phyloP scores from a whole-genome alignment of 1,140 invertebrate species.

The Temnothorax nylanderi region DNA sequence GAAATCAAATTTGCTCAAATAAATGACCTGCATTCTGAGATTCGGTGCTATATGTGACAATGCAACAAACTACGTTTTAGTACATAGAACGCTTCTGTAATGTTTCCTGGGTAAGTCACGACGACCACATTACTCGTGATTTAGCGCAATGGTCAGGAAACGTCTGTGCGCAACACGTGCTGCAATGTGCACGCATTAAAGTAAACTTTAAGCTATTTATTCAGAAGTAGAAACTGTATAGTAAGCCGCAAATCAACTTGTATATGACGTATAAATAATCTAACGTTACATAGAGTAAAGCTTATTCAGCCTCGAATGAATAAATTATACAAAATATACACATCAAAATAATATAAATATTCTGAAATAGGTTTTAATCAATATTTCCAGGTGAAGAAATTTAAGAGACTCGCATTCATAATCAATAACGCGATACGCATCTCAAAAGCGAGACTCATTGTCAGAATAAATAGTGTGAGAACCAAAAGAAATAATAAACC shows the following conservation, averaged over 20 bases:
- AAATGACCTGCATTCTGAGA: background rate
- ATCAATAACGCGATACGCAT: background rate
- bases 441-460: background rate
- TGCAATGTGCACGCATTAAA: slow-evolving; percentile 37
- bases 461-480: background rate
- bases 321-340: background rate
- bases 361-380: background rate
- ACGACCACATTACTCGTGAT: slow-evolving; percentile 56
- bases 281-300: background rate
- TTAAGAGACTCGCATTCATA: background rate
- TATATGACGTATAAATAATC: slow-evolving; percentile 28
- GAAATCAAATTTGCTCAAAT: slow-evolving; percentile 24
- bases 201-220: slow-evolving; percentile 53
- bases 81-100: slow-evolving; percentile 32
- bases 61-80: slow-evolving; percentile 39
- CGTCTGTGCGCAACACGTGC: slow-evolving; percentile 20
- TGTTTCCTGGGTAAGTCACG: slow-evolving; percentile 37
- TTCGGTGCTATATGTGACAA: background rate
- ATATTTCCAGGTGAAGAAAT: background rate
- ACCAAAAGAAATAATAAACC: background rate
- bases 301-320: background rate
- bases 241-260: slow-evolving; percentile 33
- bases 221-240: background rate
- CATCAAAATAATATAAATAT: background rate
- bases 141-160: slow-evolving; percentile 54